Conservation (phyloP, 2,113 vertebrate species). For the Aspidoscelis tigris region DNA sequence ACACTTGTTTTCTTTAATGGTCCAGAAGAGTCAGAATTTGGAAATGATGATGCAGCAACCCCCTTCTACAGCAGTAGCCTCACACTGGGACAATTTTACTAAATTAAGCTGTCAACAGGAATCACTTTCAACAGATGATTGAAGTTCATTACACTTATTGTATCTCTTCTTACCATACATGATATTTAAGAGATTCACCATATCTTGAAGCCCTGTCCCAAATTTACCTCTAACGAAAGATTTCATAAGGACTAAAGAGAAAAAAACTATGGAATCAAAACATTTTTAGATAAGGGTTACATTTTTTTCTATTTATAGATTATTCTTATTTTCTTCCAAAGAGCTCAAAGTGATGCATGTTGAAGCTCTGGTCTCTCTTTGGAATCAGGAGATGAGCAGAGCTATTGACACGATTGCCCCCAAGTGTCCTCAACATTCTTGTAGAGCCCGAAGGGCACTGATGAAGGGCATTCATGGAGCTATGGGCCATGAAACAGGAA, state of each 20-base stretch:
- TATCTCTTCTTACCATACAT: not conserved
- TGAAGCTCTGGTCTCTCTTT: too few species aligned
- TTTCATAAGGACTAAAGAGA: not conserved
- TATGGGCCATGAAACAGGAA: too few species aligned
- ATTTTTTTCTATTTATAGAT: too few species aligned
- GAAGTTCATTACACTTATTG: constrained; percentile 7
- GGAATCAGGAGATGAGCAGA: too few species aligned
- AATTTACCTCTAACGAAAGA: constrained; percentile 19
- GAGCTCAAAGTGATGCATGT: too few species aligned
- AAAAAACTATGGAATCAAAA: not conserved
- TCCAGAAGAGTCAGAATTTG: constrained; percentile 19
- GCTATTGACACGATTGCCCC: too few species aligned
- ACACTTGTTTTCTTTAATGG: constrained; percentile 31
- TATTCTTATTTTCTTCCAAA: too few species aligned
- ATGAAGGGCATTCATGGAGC: too few species aligned
- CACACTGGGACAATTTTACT: constrained; percentile 24
- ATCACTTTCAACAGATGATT: constrained; percentile 28
- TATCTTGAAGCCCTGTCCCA: constrained; percentile 4
- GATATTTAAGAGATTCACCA: not conserved
- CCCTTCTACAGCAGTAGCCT: not conserved
- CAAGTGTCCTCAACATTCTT: too few species aligned
- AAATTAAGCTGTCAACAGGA: constrained; percentile 41
- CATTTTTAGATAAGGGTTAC: not conserved
- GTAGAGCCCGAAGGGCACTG: too few species aligned
- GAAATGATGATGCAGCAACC: constrained; percentile 33